phyloP scores from a whole-genome alignment of 1,140 invertebrate species.

The Fopius arisanus region DNA sequence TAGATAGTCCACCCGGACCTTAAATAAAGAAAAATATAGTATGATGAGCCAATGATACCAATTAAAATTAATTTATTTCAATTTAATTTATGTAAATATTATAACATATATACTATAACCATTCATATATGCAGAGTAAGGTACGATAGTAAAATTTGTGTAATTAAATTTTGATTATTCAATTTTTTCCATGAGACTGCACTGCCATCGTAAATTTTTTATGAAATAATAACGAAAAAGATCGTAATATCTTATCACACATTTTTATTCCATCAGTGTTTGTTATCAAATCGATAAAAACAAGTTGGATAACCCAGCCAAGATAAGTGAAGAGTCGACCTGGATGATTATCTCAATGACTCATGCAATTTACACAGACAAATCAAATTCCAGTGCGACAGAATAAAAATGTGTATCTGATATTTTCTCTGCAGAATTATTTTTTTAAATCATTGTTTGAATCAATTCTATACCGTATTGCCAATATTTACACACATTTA shows the following conservation, averaged over 20 bases:
- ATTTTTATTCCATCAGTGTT: neutral
- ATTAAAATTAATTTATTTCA: too few species aligned
- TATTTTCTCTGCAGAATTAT: neutral
- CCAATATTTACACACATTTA: too few species aligned
- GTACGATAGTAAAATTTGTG: too few species aligned
- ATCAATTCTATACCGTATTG: too few species aligned
- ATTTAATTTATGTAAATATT: too few species aligned
- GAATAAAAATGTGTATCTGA: neutral
- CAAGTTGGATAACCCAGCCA: neutral
- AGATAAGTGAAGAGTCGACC: neutral
- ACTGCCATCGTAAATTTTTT: too few species aligned
- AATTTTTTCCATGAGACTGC: neutral
- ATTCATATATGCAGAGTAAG: too few species aligned
- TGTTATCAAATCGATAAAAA: slow-evolving; percentile 18
- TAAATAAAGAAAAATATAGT: too few species aligned
- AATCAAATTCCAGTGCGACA: neutral
- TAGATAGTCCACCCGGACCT: too few species aligned
- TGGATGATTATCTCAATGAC: neutral
- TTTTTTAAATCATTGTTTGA: too few species aligned
- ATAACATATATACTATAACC: too few species aligned
- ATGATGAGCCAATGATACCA: too few species aligned
- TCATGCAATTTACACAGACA: neutral
- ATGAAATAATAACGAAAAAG: neutral
- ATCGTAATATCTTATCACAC: neutral
- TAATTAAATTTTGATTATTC: neutral